Base-by-base conservation (phyloP, 2,888 invertebrate genomes). In the Pristionchus exspectatus region DNA sequence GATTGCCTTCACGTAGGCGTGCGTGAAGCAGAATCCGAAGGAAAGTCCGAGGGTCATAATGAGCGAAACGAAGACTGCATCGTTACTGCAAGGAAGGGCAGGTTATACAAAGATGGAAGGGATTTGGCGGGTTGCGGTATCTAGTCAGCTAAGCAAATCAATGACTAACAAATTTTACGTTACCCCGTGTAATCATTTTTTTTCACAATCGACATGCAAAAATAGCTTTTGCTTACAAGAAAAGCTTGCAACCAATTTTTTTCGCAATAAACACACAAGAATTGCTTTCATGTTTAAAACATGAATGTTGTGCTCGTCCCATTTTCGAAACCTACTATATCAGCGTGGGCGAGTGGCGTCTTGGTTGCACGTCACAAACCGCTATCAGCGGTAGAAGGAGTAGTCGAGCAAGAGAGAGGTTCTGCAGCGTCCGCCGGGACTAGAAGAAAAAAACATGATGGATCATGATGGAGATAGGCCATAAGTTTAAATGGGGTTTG, bases 51-150 rank as follows among this genome's bases (percentile, higher is more conserved):
- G 91, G 3, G 92, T 50, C 50, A 92, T 89, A 27, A 92, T 91
- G 30, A 92, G 83, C 18, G 92, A 69, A 18, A 92, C 66, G 90
- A 93, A 93, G 56, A 92, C 90, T 4, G 92, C 92, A 87, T 93
- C 93, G 69, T 18, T 38, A 12, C 87, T 88, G 74, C 16, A 50
- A 12, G 10, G 9, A 50, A 7, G 9, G 50, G 44, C 18, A 38
- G 44, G 44, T 50, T 50, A 50, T 50, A 7, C 44, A 50, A 50
- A 50, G 12, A 5, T 44, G 9, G 10, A 50, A 50, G 44, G 10
- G 44, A 10, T 50, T 50, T 50, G 38, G 38, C 44, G 10, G 44
- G 44, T 10, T 50, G 44, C 10, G 44, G 7, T 50, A 9, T 9
- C 44, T 0, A 50, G 12, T 50, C 44, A 50, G 10, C n/a, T n/a